Conservation (phyloP, 2,797 vertebrate species). For the Sebastes wilsoni region DNA sequence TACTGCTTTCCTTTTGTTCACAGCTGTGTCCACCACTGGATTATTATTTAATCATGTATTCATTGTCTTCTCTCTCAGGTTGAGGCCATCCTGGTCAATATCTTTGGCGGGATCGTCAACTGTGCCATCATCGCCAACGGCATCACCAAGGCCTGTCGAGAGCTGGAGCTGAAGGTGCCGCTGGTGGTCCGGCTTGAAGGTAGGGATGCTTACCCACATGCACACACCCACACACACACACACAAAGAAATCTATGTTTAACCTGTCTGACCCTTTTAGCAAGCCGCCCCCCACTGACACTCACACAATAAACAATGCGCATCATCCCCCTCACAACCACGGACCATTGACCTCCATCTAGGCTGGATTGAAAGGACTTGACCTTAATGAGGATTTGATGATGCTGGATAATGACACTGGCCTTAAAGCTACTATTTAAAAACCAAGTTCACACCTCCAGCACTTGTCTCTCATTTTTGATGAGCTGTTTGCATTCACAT, state of each 20-base stretch:
- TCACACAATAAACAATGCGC: not conserved
- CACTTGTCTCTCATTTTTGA: not conserved
- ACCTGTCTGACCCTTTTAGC: not conserved
- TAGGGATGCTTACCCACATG: slow-evolving; percentile 53
- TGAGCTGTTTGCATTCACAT: not conserved
- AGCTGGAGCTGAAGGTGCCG: slow-evolving; percentile 94
- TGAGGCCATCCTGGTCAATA: slow-evolving; percentile 97
- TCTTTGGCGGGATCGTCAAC: slow-evolving; percentile 98
- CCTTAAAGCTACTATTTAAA: not conserved
- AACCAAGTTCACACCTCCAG: not conserved
- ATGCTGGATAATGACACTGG: slow-evolving; percentile 22
- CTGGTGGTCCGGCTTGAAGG: slow-evolving; percentile 97
- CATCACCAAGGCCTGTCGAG: slow-evolving; percentile 95
- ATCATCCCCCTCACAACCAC: not conserved
- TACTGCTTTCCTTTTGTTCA: not conserved
- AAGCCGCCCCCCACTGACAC: not conserved
- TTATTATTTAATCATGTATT: not conserved
- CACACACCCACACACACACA: not conserved
- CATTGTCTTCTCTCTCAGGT: slow-evolving; percentile 82
- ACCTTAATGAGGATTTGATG: slow-evolving; percentile 39
- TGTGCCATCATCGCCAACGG: slow-evolving; percentile 98
- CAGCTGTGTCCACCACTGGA: not conserved
- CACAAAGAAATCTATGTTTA: not conserved
- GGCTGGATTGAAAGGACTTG: slow-evolving; percentile 13
- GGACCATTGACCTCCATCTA: slow-evolving; percentile 2